Percentiles rank a stretch among this genome's conserved stretches.
Conservation (phyloP, 2,888 invertebrate genomes). For the Nebria salina region DNA sequence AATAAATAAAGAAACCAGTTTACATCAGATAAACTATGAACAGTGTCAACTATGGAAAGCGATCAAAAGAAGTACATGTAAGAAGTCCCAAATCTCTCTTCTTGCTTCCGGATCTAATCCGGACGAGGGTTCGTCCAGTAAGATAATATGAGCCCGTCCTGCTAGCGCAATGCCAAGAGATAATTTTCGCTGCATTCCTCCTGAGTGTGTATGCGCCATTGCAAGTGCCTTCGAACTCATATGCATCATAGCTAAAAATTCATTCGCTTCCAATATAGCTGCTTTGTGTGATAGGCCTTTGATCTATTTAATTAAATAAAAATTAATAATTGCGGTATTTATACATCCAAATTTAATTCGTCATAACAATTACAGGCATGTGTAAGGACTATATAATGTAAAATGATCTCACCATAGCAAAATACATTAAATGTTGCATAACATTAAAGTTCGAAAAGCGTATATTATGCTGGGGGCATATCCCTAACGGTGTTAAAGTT, state of each 20-base stretch:
- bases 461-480: conserved; percentile 92
- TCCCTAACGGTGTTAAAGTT: conserved; percentile 67
- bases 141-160: conserved; percentile 74
- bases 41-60: too few relatives aligned
- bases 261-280: conserved; percentile 66
- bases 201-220: conserved; percentile 76
- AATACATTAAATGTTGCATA: conserved; percentile 84
- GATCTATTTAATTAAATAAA: conserved; percentile 63
- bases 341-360: too few relatives aligned
- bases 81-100: conserved; percentile 68
- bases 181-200: conserved; percentile 92
- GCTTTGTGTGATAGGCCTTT: conserved; percentile 67
- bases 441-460: conserved; percentile 85
- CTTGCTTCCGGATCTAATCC: conserved; percentile 92
- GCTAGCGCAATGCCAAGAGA: conserved; percentile 87
- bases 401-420: conserved; percentile 72
- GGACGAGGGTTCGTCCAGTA: conserved; percentile 88
- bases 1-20: too few relatives aligned
- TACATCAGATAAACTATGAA: too few relatives aligned
- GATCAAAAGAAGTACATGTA: too few relatives aligned
- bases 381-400: not conserved
- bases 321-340: too few relatives aligned
- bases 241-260: conserved; percentile 68
- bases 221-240: conserved; percentile 71
- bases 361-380: not conserved